Base-by-base conservation (phyloP, 1,140 invertebrate genomes). In the Hylyphantes graminicola region DNA sequence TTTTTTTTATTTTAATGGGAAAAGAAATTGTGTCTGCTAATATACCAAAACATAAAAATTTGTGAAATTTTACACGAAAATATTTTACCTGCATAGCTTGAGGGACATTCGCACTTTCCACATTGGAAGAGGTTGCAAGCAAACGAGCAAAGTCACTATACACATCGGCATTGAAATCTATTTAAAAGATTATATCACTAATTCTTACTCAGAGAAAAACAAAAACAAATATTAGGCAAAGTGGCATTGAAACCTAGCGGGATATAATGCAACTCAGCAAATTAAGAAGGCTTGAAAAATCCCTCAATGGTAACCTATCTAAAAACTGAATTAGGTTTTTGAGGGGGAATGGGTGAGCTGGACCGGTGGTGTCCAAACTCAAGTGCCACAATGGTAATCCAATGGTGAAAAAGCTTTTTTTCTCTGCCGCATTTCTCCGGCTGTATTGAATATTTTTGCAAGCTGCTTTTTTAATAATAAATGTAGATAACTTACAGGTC, bases 51-150 rank as follows among this genome's bases (percentile, higher is more conserved):
- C 59, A 61, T 13, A 3, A 15, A 61, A 2, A 1, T 17, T 15
- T 17, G 17, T 61, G 17, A 61, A 13, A 61, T 35, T 35, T 35
- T 35, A 35, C 5, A 2, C 2, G 35, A 35, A 48, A 15, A n/a
- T 0, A 12, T 64, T 73, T 78, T 86, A 90, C 90, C 88, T 90
- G 86, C 65, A 91, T 84, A 19, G 88, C 87, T 53, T 70, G 82
- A 21, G 92, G 92, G 5, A 95, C 92, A 88, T 94, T 93, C 0
- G 93, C 93, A 51, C 94, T 94, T 78, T 94, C 90, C 2, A 94
- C 92, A 63, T 93, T 91, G 3, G 88, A 89, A 75, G 93, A 93
- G 0, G 93, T 92, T 15, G 92, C 92, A n/a, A 95, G 88, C 9
- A 95, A 87, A 50, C 90, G 81, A 0, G 92, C 91, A 15, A 92